Evolutionary conservation across 2,797 vertebrate species (phyloP).

Genomic region (Acanthurus tractus): DNA sequence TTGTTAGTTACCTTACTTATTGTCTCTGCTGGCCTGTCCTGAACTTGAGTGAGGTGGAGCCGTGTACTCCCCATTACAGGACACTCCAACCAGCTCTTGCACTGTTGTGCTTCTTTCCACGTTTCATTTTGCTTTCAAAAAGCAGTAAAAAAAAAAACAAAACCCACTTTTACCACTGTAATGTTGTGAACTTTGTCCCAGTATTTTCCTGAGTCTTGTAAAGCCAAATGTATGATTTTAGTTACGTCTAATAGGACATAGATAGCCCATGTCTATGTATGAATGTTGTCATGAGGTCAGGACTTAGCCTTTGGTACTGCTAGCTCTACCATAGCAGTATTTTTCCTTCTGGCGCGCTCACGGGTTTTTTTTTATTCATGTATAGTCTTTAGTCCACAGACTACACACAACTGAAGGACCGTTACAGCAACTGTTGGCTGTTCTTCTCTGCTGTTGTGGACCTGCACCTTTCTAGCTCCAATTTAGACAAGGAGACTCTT

Average conservation of each 20-base stretch:
- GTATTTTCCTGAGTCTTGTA: conserved; percentile 49
- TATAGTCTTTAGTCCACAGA: conserved; percentile 38
- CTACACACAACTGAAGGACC: conserved; percentile 79
- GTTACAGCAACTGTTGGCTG: conserved; percentile 80
- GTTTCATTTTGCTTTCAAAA: conserved; percentile 64
- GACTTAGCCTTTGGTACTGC: conserved; percentile 59
- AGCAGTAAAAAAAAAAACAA: conserved; percentile 61
- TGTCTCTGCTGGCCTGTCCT: conserved; percentile 61
- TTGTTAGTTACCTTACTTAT: conserved; percentile 68
- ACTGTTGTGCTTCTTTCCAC: conserved; percentile 55
- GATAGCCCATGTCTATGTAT: conserved; percentile 47
- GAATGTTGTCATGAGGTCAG: conserved; percentile 66
- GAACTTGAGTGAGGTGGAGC: conserved; percentile 64
- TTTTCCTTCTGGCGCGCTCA: conserved; percentile 57
- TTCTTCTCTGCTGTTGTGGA: conserved; percentile 38
- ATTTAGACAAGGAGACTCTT: conserved; percentile 53
- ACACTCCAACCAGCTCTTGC: conserved; percentile 60
- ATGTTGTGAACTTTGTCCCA: conserved; percentile 56
- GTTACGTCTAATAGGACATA: conserved; percentile 34
- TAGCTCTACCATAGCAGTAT: conserved; percentile 71
- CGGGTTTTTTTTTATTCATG: conserved; percentile 21
- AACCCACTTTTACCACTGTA: conserved; percentile 72
- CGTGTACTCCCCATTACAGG: conserved; percentile 43
- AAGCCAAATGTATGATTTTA: conserved; percentile 69
- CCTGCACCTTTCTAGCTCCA: conserved; percentile 40